Percentiles rank a stretch among this genome's conserved stretches.
These are phyloP conservation scores for Xiphophorus birchmanni DNA, from an alignment of 2,797 vertebrate genomes.

Conservation along the genomic window DNA sequence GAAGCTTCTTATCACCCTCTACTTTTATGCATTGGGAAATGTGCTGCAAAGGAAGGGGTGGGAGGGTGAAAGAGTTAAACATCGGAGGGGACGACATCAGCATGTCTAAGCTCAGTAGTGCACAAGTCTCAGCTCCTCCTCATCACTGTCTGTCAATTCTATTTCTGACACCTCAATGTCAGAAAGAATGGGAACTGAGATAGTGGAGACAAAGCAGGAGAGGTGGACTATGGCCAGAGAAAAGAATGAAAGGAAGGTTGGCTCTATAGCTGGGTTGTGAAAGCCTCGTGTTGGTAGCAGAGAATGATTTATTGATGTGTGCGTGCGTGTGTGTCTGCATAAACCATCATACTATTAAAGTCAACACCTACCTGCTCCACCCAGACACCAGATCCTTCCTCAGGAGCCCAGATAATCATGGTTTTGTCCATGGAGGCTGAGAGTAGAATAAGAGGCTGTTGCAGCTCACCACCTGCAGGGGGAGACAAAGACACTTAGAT, in stretches of 20 bases:
- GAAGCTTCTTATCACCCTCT: slow-evolving; percentile 25
- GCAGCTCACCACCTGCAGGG: slow-evolving; percentile 84
- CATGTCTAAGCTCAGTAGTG: slow-evolving; percentile 61
- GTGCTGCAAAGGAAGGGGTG: slow-evolving; percentile 44
- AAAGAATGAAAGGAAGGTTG: slow-evolving; percentile 37
- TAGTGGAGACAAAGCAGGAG: slow-evolving; percentile 46
- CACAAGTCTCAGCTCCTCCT: slow-evolving; percentile 48
- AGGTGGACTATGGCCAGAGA: slow-evolving; percentile 35
- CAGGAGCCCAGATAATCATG: slow-evolving; percentile 96
- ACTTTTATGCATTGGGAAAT: slow-evolving; percentile 41
- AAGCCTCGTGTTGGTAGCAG: not conserved
- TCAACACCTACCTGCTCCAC: slow-evolving; percentile 88
- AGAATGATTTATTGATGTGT: slow-evolving; percentile 22
- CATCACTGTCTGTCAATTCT: slow-evolving; percentile 71
- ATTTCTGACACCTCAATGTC: slow-evolving; percentile 72
- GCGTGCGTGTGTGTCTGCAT: not conserved
- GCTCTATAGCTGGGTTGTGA: not conserved
- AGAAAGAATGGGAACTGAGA: slow-evolving; percentile 51
- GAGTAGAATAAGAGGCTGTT: slow-evolving; percentile 88
- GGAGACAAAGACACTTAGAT: slow-evolving; percentile 50
- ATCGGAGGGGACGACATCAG: slow-evolving; percentile 54
- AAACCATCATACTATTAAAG: not conserved
- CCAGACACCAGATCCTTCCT: slow-evolving; percentile 94
- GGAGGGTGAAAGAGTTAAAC: slow-evolving; percentile 56
- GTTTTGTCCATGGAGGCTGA: slow-evolving; percentile 98